phyloP scores from a whole-genome alignment of 2,113 vertebrate genomes.

The Pollimyrus isidori region DNA sequence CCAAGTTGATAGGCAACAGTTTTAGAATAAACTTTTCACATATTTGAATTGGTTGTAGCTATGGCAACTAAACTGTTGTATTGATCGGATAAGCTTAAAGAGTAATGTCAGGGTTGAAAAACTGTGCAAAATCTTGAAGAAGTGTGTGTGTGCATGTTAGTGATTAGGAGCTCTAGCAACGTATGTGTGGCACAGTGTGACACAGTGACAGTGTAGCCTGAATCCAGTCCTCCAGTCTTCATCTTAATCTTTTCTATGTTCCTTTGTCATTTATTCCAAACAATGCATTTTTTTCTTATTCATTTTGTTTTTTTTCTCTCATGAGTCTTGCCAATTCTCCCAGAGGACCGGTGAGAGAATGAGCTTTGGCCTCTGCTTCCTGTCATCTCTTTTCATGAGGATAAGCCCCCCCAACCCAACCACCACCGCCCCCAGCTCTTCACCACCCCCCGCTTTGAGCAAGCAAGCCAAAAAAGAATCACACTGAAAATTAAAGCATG shows the following conservation, averaged over 20 bases:
- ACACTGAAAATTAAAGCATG: conserved; percentile 29
- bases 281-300: conserved; percentile 17
- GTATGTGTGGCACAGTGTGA: not conserved
- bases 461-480: conserved; percentile 29
- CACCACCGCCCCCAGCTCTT: conserved; percentile 1
- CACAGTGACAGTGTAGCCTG: not conserved
- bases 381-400: conserved; percentile 24
- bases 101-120: conserved; percentile 50
- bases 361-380: conserved; percentile 18
- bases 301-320: not conserved
- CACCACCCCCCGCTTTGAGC: conserved; percentile 10
- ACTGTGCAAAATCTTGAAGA: conserved; percentile 35
- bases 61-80: conserved; percentile 44
- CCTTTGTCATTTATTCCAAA: conserved; percentile 14
- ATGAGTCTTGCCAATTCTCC: conserved; percentile 1
- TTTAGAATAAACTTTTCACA: conserved; percentile 4
- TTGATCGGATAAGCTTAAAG: conserved; percentile 38
- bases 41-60: conserved; percentile 43
- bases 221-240: conserved; percentile 12
- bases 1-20: not conserved
- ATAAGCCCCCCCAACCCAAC: conserved; percentile 16
- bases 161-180: not conserved
- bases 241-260: not conserved
- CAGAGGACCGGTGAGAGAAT: conserved; percentile 13
- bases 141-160: conserved; percentile 1